Base-by-base conservation (phyloP, 2,888 invertebrate genomes). In the Stenotaenia linearis region DNA sequence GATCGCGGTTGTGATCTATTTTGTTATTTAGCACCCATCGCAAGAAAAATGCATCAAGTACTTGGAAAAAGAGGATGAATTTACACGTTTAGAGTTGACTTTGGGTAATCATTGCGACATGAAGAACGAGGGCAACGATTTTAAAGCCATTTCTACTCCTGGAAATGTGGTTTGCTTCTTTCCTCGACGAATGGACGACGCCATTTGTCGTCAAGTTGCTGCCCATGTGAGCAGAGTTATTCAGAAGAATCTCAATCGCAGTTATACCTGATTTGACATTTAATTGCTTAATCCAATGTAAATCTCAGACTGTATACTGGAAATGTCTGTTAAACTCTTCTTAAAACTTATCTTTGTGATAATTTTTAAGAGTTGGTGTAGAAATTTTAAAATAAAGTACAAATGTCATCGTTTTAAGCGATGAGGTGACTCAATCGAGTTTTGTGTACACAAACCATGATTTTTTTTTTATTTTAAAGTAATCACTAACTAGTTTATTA, bases 61-160 rank as follows among this genome's bases (percentile, higher is more conserved):
- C 37, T 21, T 75, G 75, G 75, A 75, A 32, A 75, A 75, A 75
- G 75, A 37, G 21, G 75, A 75, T 18, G 35, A 32, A 32, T 75
- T 75, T 30, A 75, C 75, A 7, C 75, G 75, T 30, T 75, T 75
- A 10, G 75, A 35, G 21, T n/a, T 75, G 5, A 32, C 35, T 21
- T 32, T 35, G 12, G 75, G 75, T n/a, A 75, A 75, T 15, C 75
- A 75, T 32, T 75, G 75, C 75, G 75, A 35, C 32, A 37, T 75
- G 32, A 75, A 32, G 1, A 35, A 75, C 32, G 37, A 75, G 75
- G 75, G 75, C 7, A 37, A 75, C 18, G 35, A 32, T 12, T 75
- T 75, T 21, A 75, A 75, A 18, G 75, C 75, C 25, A 75, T 75
- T 32, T 75, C 75, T 4, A 75, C 75, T 10, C 75, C 75, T 12